Base-by-base conservation (phyloP, 37 sponge, comb jelly and placozoan genomes). In the Hexactinellida sp. region DNA sequence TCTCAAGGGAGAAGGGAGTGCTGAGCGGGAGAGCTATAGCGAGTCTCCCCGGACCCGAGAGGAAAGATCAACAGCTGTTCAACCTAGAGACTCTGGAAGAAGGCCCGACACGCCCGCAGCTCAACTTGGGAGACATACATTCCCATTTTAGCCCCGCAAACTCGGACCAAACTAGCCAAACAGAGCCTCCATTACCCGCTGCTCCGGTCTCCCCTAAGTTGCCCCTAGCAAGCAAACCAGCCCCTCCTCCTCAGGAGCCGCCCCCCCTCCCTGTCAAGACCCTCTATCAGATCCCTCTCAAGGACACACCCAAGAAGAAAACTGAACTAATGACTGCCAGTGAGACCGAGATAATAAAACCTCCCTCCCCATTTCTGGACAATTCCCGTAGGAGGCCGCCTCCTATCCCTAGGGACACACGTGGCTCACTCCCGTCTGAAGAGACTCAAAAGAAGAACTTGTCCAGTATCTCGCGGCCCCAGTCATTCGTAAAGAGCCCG, bases 271-370 rank as follows among this genome's bases (percentile, higher is more conserved):
- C 52, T 19, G 16, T 9, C 16, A 47, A 9, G 13, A 16, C 9
- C 16, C 52, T 47, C 52, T 47, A 47, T 47, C 52, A 47, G 52
- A 47, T 47, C 16, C 52, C 52, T 47, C 52, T 47, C 13, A 16
- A 19, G 52, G 16, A 47, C 16, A 9, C 52, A 19, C 9, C 52
- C 52, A 63, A 5, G 25, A 63, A 63, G 5, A 7, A n/a, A n/a
- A 28, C 28, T 21, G 76, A 63, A 25, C 13, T 63, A 3, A 63
- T 21, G 30, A 63, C 76, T 28, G 21, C 34, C 34, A 63, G 76
- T 63, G 76, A 63, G 76, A 63, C 76, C 3, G 76, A 63, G 5
- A 63, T 63, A 25, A 63, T 63, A 10, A 63, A n/a, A 63, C 76
- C 76, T n/a, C 76, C 76, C 30, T 63, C 76, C 13, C 76, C 76